phyloP scores from a whole-genome alignment of 1,140 invertebrate species.

The Acyrthosiphon pisum region DNA sequence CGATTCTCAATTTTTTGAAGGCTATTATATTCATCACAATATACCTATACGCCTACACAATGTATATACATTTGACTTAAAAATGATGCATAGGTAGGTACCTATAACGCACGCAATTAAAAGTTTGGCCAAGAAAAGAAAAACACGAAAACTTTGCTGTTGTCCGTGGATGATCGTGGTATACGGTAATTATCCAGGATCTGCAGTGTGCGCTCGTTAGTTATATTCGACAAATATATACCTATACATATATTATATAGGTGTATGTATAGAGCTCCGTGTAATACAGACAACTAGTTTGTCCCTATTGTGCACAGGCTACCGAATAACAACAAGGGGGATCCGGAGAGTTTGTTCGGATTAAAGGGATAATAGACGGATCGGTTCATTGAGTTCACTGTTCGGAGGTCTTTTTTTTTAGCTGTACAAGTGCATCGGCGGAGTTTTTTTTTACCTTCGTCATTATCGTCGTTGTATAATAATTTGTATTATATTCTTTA shows the following conservation, averaged over 20 bases:
- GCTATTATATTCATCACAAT: background rate
- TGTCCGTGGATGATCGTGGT: background rate
- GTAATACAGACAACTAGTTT: conserved; percentile 54
- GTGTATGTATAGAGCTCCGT: conserved; percentile 6
- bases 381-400: conserved; percentile 55
- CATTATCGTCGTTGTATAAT: conserved; percentile 45
- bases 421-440: conserved; percentile 35
- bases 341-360: conserved; percentile 56
- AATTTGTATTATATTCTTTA: conserved; percentile 46
- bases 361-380: conserved; percentile 55
- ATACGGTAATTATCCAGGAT: conserved; percentile 11
- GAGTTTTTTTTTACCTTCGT: conserved; percentile 34
- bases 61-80: background rate
- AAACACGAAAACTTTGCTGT: conserved; percentile 12
- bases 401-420: conserved; percentile 42
- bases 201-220: conserved; percentile 1
- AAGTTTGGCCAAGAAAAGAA: background rate
- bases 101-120: background rate
- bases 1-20: background rate
- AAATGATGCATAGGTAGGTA: background rate
- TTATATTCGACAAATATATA: conserved; percentile 28
- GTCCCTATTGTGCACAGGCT: conserved; percentile 35
- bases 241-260: conserved; percentile 17
- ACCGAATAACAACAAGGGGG: conserved; percentile 52
- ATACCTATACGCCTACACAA: background rate